Evolutionary conservation across 2,797 vertebrate species (phyloP), one percentile per base, ranked within the genome.

Genomic region (Muraenolepis orangiensis): DNA sequence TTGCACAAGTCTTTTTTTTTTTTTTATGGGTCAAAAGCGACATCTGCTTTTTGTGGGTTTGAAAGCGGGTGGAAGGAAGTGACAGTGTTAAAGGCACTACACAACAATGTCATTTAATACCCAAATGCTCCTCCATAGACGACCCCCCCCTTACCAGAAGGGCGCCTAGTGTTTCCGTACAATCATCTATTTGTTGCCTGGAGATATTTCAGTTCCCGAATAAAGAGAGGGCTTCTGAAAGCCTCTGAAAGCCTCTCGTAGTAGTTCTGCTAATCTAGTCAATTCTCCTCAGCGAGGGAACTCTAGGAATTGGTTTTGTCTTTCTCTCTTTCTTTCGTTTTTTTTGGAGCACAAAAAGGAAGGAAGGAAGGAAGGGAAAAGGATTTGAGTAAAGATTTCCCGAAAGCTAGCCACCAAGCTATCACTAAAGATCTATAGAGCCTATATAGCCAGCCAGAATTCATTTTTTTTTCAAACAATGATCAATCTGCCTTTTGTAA

Each of bases 41-140:
- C 94, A 94, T 94, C 93, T 93, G 92, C 89, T 89, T 88, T 90
- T 91, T 92, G 86, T 90, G 89, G 90, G 90, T 85, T 89, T 85
- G 78, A 32, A 79, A 87, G 88, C 81, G 76, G 76, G 74, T 84
- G 84, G 86, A 89, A 93, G 92, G 93, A 93, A 92, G 91, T 84
- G 83, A 82, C 82, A 84, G 83, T 81, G 84, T 88, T 91, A 92
- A 93, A 91, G 81, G 90, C 81, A 81, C 86, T 92, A 91, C 83
- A 88, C 81, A 87, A 90, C 88, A 87, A 91, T 91, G 88, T 84
- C 83, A 90, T 93, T 93, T 93, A 87, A 82, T 91, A 90, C 85
- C 88, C 84, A 88, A 91, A 91, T 84, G 83, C 92, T 91, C 87
- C 77, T 82, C 81, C 83, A 87, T 88, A 91, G 88, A 90, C 87